Percentiles rank a stretch among this genome's conserved stretches.
Evolutionary conservation across 2,888 invertebrate species (phyloP).

Genomic region (Listrodromus nycthemerus): DNA sequence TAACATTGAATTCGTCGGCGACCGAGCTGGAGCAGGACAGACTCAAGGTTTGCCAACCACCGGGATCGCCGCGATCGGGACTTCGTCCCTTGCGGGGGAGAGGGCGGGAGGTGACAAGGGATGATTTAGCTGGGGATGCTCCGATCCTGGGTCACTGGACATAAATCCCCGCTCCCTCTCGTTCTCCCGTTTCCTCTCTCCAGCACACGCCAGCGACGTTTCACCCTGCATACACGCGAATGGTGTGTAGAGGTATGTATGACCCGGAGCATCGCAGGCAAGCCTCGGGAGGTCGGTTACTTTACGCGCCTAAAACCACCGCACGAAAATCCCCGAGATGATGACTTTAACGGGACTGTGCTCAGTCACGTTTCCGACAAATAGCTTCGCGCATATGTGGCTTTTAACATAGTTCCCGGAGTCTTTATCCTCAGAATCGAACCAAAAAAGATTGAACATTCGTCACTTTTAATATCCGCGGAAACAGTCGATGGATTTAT

Average conservation of each 20-base stretch:
- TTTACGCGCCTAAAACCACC: constrained; percentile 61
- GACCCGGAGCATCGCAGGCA: not conserved
- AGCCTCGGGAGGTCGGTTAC: constrained; percentile 43
- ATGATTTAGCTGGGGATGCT: constrained; percentile 74
- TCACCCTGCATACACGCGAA: not conserved
- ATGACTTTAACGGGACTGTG: constrained; percentile 47
- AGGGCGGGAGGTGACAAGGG: constrained; percentile 64
- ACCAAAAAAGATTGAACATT: constrained; percentile 33
- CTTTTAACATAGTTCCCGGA: not conserved
- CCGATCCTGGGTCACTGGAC: constrained; percentile 73
- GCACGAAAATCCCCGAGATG: constrained; percentile 53
- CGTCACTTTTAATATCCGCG: constrained; percentile 44
- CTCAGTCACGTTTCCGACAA: constrained; percentile 7
- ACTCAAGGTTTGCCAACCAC: not conserved
- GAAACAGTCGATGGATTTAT: constrained; percentile 16
- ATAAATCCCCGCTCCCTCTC: constrained; percentile 69
- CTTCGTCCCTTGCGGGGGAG: constrained; percentile 39
- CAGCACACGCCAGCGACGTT: constrained; percentile 10
- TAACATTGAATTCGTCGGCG: constrained; percentile 66
- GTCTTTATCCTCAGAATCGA: constrained; percentile 38
- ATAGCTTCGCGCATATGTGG: constrained; percentile 23
- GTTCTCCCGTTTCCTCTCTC: constrained; percentile 50
- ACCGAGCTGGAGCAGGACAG: not conserved
- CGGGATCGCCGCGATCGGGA: constrained; percentile 28
- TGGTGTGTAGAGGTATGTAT: not conserved